Conservation (phyloP, 2,888 invertebrate species). For the Podabrus alpinus region DNA sequence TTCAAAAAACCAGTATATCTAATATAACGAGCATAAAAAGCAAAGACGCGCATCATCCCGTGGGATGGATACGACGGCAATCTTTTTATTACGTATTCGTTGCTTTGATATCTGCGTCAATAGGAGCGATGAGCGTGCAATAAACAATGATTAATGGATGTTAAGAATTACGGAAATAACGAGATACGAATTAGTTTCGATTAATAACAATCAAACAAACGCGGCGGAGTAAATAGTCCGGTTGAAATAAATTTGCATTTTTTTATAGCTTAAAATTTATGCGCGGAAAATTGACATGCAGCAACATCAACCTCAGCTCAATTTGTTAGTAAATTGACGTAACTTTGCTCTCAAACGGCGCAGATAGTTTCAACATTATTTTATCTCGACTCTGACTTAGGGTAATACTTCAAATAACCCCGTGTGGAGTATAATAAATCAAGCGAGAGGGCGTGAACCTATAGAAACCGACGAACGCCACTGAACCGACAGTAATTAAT, state of each 20-base stretch:
- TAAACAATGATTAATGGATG: constrained; percentile 27
- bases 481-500: constrained; percentile 40
- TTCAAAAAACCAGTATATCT: constrained; percentile 13
- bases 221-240: background rate
- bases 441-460: constrained; percentile 38
- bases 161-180: constrained; percentile 21
- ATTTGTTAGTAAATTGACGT: background rate
- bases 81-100: constrained; percentile 21
- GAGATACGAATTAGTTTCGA: constrained; percentile 25
- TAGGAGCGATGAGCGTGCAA: constrained; percentile 21
- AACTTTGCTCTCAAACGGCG: background rate
- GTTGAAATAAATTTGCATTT: background rate
- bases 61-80: constrained; percentile 12
- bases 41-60: constrained; percentile 18
- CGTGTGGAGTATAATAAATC: constrained; percentile 37
- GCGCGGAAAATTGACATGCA: background rate
- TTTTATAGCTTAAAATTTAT: background rate
- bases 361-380: background rate
- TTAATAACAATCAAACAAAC: constrained; percentile 16
- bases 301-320: background rate
- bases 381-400: constrained; percentile 6
- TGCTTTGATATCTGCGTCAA: constrained; percentile 25
- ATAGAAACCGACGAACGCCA: constrained; percentile 41
- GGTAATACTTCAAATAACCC: constrained; percentile 4
- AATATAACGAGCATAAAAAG: constrained; percentile 23